phyloP scores from a whole-genome alignment of 1,140 invertebrate genomes.

The Mamestra configurata region DNA sequence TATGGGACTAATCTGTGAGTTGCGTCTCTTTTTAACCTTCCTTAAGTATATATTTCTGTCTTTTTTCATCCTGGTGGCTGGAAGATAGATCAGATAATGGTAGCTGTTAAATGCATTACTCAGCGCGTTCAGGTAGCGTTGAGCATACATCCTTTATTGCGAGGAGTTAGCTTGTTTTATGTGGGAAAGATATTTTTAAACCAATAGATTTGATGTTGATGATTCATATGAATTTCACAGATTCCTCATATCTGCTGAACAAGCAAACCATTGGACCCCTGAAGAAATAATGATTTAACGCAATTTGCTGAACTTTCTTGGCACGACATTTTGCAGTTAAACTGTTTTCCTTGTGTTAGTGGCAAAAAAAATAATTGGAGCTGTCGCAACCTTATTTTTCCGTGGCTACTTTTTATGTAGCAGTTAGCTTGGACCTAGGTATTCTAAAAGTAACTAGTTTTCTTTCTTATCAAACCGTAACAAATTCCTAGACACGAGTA shows the following conservation, averaged over 20 bases:
- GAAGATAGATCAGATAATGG: constrained; percentile 20
- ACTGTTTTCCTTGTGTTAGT: not conserved
- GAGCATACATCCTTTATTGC: not conserved
- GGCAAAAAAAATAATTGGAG: not conserved
- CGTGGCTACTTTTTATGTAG: not conserved
- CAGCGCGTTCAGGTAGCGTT: constrained; percentile 4
- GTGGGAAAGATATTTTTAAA: not conserved
- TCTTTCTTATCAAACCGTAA: constrained; percentile 33
- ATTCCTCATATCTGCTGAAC: too few species aligned
- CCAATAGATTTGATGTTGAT: not conserved
- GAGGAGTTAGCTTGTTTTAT: not conserved
- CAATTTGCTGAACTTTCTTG: not conserved
- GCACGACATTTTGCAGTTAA: not conserved
- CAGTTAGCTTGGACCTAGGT: not conserved
- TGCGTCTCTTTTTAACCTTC: not conserved
- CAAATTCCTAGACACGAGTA: constrained; percentile 17
- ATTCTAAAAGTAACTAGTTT: constrained; percentile 14
- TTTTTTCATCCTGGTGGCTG: not conserved
- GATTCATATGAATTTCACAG: too few species aligned
- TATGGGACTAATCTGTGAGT: constrained; percentile 22
- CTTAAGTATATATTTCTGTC: not conserved
- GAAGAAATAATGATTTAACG: too few species aligned
- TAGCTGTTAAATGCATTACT: constrained; percentile 20
- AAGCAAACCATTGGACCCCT: too few species aligned
- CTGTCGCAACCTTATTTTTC: not conserved